phyloP scores from a whole-genome alignment of 2,113 vertebrate species.

The Leptosomus discolor region DNA sequence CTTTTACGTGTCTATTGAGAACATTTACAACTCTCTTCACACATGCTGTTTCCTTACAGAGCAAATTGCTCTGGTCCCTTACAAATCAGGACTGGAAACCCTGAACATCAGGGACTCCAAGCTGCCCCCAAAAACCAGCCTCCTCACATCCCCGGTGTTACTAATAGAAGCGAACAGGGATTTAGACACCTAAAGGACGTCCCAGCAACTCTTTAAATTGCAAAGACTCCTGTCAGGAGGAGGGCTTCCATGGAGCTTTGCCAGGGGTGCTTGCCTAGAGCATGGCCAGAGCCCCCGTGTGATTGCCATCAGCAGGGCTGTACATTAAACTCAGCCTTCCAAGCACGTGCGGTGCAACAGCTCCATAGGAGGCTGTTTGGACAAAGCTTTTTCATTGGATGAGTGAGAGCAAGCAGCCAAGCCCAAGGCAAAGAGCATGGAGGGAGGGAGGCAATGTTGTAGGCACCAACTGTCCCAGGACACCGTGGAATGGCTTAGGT shows the following conservation, averaged over 20 bases:
- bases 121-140: neutral
- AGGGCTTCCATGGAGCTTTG: neutral
- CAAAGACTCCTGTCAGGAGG: neutral
- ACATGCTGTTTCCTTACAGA: neutral
- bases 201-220: neutral
- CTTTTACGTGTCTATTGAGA: slow-evolving; percentile 51
- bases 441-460: neutral
- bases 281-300: rapidly evolving
- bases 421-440: neutral
- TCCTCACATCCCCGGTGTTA: neutral
- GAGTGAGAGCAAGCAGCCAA: neutral
- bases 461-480: neutral
- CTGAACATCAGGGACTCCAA: neutral
- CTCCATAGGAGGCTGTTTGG: neutral
- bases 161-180: rapidly evolving
- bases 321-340: neutral
- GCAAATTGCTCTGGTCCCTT: neutral
- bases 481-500: neutral
- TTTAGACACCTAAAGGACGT: neutral
- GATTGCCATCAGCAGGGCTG: neutral
- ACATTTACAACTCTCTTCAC: slow-evolving; percentile 59
- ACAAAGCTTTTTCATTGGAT: neutral
- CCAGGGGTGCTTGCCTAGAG: neutral
- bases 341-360: neutral
- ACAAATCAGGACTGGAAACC: neutral